phyloP scores from a whole-genome alignment of 2,888 invertebrate species.

The Ophonus ardosiacus region DNA sequence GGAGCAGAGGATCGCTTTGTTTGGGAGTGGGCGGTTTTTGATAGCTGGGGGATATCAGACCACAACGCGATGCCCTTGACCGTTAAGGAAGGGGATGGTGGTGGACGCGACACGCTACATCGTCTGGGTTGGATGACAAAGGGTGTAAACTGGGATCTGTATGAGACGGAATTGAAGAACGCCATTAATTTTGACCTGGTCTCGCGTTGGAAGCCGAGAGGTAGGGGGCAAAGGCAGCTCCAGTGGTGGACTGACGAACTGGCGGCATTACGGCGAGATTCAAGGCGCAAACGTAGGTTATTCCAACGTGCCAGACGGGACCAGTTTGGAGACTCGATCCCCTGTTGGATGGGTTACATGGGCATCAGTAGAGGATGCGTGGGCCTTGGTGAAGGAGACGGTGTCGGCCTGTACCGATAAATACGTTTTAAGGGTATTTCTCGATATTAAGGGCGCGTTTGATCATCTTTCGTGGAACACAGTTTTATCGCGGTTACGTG shows the following conservation, averaged over 20 bases:
- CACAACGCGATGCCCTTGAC: background rate
- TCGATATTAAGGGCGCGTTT: conserved; percentile 62
- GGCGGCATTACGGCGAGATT: background rate
- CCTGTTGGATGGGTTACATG: background rate
- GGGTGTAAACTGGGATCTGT: background rate
- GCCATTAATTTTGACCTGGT: background rate
- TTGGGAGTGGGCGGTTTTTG: no score
- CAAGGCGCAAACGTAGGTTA: no score
- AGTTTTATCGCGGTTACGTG: conserved; percentile 7
- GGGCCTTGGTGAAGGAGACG: background rate
- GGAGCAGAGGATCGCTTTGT: no score
- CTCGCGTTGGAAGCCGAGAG: background rate
- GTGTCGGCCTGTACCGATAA: background rate
- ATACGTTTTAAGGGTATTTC: conserved; percentile 62
- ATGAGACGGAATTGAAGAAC: no score
- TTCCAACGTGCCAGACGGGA: background rate
- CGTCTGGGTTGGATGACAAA: background rate
- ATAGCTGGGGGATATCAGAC: no score
- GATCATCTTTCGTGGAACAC: conserved; percentile 51
- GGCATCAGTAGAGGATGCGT: background rate
- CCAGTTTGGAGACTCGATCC: background rate
- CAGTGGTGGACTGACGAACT: background rate
- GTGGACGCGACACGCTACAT: background rate
- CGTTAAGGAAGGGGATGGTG: background rate
- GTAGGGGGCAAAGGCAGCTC: background rate